Base-by-base conservation (phyloP, 2,888 invertebrate species). In the Noctua fimbriata region DNA sequence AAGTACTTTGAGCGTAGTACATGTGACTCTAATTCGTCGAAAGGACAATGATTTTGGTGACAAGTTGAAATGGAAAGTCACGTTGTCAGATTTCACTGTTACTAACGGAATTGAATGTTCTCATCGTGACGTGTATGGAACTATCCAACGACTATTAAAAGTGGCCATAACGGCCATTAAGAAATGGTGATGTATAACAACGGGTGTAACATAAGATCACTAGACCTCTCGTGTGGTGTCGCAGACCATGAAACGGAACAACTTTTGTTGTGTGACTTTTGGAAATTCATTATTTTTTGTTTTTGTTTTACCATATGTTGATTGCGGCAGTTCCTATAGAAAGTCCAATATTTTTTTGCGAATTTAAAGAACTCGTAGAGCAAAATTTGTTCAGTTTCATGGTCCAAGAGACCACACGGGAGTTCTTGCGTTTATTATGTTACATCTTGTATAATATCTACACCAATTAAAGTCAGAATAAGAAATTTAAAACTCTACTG, bases 1-100 rank as follows among this genome's bases (percentile, higher is more conserved):
- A 72, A 52, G 41, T 69, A 36, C 28, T 70, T 81, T 69, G 18
- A 52, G 47, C 52, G 63, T 73, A 78, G 36, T 63, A 78, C 75
- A 77, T 16, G 47, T 60, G 32, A 66, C 28, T 36, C 12, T 73
- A 80, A 76, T 80, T 63, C 63, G 52, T 32, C 32, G 44, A 7
- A 52, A 47, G 32, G 58, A 32, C 44, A 67, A 52, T 16, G 36
- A 16, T 63, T 52, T 69, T 36, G 32, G 7, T 69, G 72, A 74
- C n/a, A 82, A 36, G 5, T 67, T 52, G 6, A 41, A 66, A 71
- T 65, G 32, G 28, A 79, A 69, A 63, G 55, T 83, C 16, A 69
- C n/a, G 16, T 58, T 32, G 52, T 28, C n/a, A 32, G 24, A 36
- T 71, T 78, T 83, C 16, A 49, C 60, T 63, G 52, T 78, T 47